Conservation (phyloP, 30 jellyfish, hydroid and myxozoan genomes). For the Sanderia malayensis region DNA sequence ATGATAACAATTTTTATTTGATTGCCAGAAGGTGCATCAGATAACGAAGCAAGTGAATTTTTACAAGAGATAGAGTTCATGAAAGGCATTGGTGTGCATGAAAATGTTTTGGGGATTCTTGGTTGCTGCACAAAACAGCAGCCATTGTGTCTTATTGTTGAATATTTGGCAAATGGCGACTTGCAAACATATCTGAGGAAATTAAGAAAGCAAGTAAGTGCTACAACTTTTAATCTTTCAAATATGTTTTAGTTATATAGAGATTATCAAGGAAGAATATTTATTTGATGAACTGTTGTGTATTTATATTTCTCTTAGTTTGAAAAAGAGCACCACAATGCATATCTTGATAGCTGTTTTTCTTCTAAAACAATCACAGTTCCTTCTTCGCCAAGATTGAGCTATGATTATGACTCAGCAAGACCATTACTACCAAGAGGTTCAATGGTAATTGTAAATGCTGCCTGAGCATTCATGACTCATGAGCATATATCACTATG, state of each 20-base stretch:
- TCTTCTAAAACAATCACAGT: slow-evolving; percentile 9
- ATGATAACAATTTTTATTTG: too few species aligned
- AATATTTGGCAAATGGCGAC: slow-evolving; percentile 79
- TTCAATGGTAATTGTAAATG: slow-evolving; percentile 45
- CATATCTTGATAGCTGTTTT: slow-evolving; percentile 27
- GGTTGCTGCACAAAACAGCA: slow-evolving; percentile 74
- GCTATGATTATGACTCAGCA: slow-evolving; percentile 61
- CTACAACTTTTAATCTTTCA: neutral
- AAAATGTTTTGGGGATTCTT: slow-evolving; percentile 60
- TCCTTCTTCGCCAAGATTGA: slow-evolving; percentile 31
- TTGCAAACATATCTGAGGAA: slow-evolving; percentile 55
- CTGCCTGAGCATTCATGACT: too few species aligned
- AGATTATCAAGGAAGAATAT: neutral
- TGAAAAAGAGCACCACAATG: slow-evolving; percentile 34
- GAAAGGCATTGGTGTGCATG: slow-evolving; percentile 78
- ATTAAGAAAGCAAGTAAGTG: slow-evolving; percentile 65
- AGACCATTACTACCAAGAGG: slow-evolving; percentile 49
- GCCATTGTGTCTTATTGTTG: slow-evolving; percentile 72
- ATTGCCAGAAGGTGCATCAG: slow-evolving; percentile 63
- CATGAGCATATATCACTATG: too few species aligned
- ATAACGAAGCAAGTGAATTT: slow-evolving; percentile 57
- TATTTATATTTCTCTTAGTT: slow-evolving; percentile 5
- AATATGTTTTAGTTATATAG: too few species aligned
- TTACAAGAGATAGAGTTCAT: slow-evolving; percentile 74
- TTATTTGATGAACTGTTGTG: neutral